Conservation (phyloP, 2,797 vertebrate genomes). For the Pseudochirops corinnae region DNA sequence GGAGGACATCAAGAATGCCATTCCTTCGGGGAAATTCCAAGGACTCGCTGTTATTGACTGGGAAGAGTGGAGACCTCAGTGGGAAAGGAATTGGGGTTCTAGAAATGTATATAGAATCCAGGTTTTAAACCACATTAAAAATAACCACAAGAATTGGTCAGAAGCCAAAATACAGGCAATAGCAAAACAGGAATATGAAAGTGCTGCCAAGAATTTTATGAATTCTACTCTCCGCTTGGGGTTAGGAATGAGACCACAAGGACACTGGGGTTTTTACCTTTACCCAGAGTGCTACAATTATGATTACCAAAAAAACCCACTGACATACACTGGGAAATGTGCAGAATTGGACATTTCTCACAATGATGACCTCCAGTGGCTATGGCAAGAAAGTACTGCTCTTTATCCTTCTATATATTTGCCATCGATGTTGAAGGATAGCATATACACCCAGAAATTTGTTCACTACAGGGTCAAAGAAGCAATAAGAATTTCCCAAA, state of each 20-base stretch:
- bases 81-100: slow-evolving; percentile 94
- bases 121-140: slow-evolving; percentile 90
- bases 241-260: slow-evolving; percentile 87
- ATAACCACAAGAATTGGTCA: slow-evolving; percentile 90
- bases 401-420: slow-evolving; percentile 94
- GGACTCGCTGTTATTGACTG: slow-evolving; percentile 92
- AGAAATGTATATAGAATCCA: slow-evolving; percentile 92
- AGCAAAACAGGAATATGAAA: slow-evolving; percentile 92
- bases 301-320: slow-evolving; percentile 90
- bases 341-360: slow-evolving; percentile 90
- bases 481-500: slow-evolving; percentile 91
- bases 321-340: slow-evolving; percentile 91
- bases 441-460: slow-evolving; percentile 91
- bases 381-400: slow-evolving; percentile 92
- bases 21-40: slow-evolving; percentile 91
- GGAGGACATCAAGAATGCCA: slow-evolving; percentile 88
- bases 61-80: slow-evolving; percentile 95
- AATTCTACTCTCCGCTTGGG: slow-evolving; percentile 91
- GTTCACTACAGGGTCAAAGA: slow-evolving; percentile 94
- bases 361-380: slow-evolving; percentile 93
- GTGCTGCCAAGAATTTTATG: slow-evolving; percentile 91
- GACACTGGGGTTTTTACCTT: slow-evolving; percentile 94
- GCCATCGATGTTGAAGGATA: slow-evolving; percentile 91
- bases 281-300: slow-evolving; percentile 97
- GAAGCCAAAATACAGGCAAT: slow-evolving; percentile 88